Base-by-base conservation (phyloP, 2,797 vertebrate species). In the Nothura maculosa region DNA sequence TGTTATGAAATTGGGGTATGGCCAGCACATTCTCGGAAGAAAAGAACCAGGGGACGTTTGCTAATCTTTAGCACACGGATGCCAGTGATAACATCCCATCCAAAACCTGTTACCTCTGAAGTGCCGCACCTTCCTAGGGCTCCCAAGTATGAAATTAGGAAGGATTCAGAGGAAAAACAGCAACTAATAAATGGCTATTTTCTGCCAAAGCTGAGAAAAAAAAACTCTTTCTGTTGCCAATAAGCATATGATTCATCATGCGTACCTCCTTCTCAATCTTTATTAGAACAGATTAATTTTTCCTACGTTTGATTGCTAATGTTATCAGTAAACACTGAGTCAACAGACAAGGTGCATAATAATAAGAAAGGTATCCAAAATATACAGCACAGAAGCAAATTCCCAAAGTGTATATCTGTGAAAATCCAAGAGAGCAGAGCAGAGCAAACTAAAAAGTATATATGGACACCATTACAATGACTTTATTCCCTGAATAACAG, bases 11-110 rank as follows among this genome's bases (percentile, higher is more conserved):
- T 10, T 92, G 95, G 47, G 81, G 36, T 68, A 87, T 16, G 48
- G 90, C 94, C 96, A 96, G 86, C 45, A 80, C 76, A 42, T 95
- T 96, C 89, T 94, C 68, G 38, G 96, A 91, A 95, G 67, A 81
- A 91, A 95, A 81, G 74, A 91, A 76, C 48, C 80, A 88, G 25
- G 64, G 87, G 90, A 94, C 67, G 12, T 91, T 79, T 89, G 67
- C 22, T 93, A 81, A 87, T 89, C 81, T 63, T 96, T 79, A 93
- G 60, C 60, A 64, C 64, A 77, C 2, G 1, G 40, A 91, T 84
- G 89, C 85, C 87, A 95, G 45, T 67, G 64, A 67, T 84, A 94
- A 81, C 57, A 86, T 67, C 40, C 89, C 16, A 1, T 91, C 67
- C 85, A 87, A 93, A 95, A 95, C 67, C 63, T 86, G 69, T 73